A percentile compares a stretch with the other conserved stretches of the same genome.
Conservation (phyloP, 2,797 vertebrate species). For the Rhynchotus rufescens region DNA sequence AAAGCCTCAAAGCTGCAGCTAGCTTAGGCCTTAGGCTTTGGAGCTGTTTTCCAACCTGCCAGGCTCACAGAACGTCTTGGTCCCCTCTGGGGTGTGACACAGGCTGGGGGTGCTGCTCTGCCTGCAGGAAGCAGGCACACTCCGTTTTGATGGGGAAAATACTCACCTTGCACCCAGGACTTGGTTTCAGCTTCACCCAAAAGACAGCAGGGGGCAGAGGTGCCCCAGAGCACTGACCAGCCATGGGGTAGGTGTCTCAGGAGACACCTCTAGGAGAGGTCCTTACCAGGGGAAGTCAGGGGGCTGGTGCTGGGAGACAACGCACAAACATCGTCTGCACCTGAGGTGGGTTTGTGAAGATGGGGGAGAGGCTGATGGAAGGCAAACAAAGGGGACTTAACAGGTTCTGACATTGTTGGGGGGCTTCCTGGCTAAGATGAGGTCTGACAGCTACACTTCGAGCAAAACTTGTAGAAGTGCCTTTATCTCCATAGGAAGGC, state of each 20-base stretch:
- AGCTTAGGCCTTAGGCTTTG: neutral
- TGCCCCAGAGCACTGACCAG: neutral
- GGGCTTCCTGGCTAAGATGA: neutral
- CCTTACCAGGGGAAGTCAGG: neutral
- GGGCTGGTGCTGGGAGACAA: neutral
- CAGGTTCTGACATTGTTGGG: neutral
- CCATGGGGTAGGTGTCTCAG: neutral
- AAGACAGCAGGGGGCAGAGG: neutral
- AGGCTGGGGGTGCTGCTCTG: neutral
- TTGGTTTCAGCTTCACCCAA: neutral
- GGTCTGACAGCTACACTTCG: neutral
- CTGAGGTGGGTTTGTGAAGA: neutral
- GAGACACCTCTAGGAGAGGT: neutral
- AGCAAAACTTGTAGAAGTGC: neutral
- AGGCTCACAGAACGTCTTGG: neutral
- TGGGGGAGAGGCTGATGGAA: neutral
- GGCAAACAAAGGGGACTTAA: neutral
- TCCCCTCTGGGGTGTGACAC: neutral
- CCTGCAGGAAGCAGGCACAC: neutral
- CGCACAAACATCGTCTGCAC: neutral
- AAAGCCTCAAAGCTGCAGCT: neutral
- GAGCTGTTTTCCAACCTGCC: neutral
- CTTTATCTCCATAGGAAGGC: neutral
- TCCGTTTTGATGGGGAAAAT: accelerated
- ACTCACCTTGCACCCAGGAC: neutral